These are phyloP conservation scores for Venusia cambrica DNA, from an alignment of 2,888 invertebrate species.

Conservation along the genomic window DNA sequence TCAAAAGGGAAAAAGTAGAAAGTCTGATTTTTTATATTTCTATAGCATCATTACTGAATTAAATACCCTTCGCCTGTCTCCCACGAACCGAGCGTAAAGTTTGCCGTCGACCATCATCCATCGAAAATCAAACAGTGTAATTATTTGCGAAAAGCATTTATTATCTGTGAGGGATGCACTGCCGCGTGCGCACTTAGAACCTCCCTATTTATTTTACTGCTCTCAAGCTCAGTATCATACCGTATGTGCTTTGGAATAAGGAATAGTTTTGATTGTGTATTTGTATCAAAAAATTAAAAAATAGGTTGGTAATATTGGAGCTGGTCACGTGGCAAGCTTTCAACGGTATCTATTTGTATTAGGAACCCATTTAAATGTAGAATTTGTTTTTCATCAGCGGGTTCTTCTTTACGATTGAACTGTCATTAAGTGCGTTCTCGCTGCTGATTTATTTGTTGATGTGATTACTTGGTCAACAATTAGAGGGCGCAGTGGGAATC, in stretches of 20 bases:
- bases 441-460: constrained; percentile 61
- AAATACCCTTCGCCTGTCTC: constrained; percentile 37
- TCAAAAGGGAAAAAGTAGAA: too few relatives aligned
- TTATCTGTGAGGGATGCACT: constrained; percentile 67
- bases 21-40: too few relatives aligned
- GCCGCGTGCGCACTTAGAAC: constrained; percentile 52
- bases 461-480: constrained; percentile 58
- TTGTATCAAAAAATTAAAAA: constrained; percentile 12
- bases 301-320: constrained; percentile 36
- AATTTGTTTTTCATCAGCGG: constrained; percentile 77
- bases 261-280: constrained; percentile 20
- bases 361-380: constrained; percentile 61
- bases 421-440: constrained; percentile 66
- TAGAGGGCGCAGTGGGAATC: constrained; percentile 49
- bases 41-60: constrained; percentile 14
- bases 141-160: constrained; percentile 78
- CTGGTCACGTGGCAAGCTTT: constrained; percentile 70
- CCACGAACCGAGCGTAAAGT: constrained; percentile 64
- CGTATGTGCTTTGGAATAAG: constrained; percentile 14
- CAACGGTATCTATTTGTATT: constrained; percentile 78
- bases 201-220: constrained; percentile 13
- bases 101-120: constrained; percentile 73
- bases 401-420: constrained; percentile 61
- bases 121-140: constrained; percentile 77
- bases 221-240: constrained; percentile 3